Conservation (phyloP, 2,113 vertebrate genomes). For the Nesogale talazaci region DNA sequence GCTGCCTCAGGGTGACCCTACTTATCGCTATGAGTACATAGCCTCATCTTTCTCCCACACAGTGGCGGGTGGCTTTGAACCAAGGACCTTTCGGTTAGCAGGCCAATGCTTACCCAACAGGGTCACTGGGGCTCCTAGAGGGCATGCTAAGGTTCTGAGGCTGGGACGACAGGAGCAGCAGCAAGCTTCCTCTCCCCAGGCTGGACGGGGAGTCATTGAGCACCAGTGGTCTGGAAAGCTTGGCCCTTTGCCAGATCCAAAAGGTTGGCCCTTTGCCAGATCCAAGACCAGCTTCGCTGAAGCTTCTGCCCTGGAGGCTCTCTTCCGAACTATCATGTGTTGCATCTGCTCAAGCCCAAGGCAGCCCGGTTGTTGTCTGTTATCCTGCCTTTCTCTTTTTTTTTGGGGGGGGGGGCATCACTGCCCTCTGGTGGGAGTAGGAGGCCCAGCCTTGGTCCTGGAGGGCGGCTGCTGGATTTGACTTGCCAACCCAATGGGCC, state of each 20-base stretch:
- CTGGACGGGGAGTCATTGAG: not conserved
- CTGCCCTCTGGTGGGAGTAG: too few relatives aligned
- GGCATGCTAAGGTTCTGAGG: not conserved
- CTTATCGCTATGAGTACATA: too few relatives aligned
- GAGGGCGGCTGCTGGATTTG: too few relatives aligned
- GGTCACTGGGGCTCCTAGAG: too few relatives aligned
- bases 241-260: not conserved
- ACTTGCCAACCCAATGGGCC: too few relatives aligned
- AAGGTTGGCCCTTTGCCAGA: slow-evolving; percentile 1
- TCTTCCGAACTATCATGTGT: not conserved
- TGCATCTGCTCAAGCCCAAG: not conserved
- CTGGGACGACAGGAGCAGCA: not conserved
- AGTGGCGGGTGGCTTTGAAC: too few relatives aligned
- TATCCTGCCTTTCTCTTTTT: too few relatives aligned
- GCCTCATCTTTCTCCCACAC: too few relatives aligned
- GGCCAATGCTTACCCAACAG: not conserved
- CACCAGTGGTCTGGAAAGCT: not conserved
- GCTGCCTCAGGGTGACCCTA: too few relatives aligned
- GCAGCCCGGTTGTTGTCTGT: not conserved
- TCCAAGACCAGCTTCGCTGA: not conserved
- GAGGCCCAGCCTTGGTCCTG: too few relatives aligned
- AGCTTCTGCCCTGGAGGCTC: not conserved
- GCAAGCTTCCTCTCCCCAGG: not conserved
- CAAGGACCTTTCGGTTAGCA: too few relatives aligned
- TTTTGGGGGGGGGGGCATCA: too few relatives aligned